Base-by-base conservation (phyloP, 1,140 invertebrate species). In the Macrocentrus cingulum region DNA sequence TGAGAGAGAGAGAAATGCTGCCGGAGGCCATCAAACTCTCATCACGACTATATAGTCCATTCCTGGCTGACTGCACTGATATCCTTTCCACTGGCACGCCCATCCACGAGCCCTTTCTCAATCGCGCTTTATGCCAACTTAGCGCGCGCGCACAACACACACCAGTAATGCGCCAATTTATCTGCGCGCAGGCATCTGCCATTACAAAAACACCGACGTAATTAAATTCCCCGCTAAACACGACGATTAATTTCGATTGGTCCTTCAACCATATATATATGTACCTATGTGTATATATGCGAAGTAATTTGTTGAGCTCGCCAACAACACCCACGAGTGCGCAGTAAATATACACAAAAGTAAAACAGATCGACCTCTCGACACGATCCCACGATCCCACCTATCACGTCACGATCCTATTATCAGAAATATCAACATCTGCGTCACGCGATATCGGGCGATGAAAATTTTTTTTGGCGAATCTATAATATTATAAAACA, bases 391-490 rank as follows among this genome's bases (percentile, higher is more conserved):
- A 61, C 49, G 59, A 61, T 56, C 49, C 49, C 20, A 36, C 7
- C 32, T n/a, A 8, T 55, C 42, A 15, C 48, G 54, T 61, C 59
- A 61, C 54, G 59, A 61, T 56, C 42, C 49, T 53, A 52, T n/a
- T n/a, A n/a, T 45, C 52, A 56, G 48, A 52, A 61, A 61, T 61
- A 61, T 61, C 49, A 61, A 53, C 52, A 55, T n/a, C n/a, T n/a
- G 41, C 23, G 9, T 56, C 22, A 56, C 49, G 54, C 42, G 39
- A 41, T 37, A 37, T 23, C 15, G 29, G 11, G 22, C 29, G 29
- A 6, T 6, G 11, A 34, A 48, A 22, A 22, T 48, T 48, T 25
- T 2, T 44, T 15, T 3, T 46, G 44, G 29, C 22, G 44, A 23
- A 46, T 25, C 22, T 13, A 23, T 46, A 46, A n/a, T n/a, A n/a